phyloP scores from a whole-genome alignment of 2,888 invertebrate genomes.

The Cephalotes varians region DNA sequence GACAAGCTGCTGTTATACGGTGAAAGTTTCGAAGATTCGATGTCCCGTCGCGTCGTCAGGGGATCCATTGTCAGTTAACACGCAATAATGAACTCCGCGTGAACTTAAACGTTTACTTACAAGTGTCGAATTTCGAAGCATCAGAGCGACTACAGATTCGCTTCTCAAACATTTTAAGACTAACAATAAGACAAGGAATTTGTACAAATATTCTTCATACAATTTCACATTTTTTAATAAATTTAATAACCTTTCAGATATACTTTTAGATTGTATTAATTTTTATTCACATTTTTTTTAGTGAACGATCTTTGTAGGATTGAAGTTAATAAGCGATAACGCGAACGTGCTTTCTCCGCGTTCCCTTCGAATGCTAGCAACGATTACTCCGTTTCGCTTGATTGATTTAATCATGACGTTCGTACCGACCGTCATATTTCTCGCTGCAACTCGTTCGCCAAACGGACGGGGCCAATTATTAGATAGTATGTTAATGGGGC shows the following conservation, averaged over 20 bases:
- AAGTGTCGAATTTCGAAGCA: neutral
- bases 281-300: neutral
- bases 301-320: neutral
- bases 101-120: conserved; percentile 9
- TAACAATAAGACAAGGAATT: neutral
- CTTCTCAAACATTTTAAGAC: neutral
- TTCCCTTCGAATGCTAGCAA: conserved; percentile 26
- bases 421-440: conserved; percentile 35
- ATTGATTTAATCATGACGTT: conserved; percentile 49
- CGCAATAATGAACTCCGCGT: conserved; percentile 27
- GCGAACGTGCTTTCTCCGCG: neutral
- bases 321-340: conserved; percentile 27
- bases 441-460: conserved; percentile 29
- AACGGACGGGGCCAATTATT: conserved; percentile 50
- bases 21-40: conserved; percentile 54
- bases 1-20: conserved; percentile 60
- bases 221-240: neutral
- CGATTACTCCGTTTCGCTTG: conserved; percentile 49
- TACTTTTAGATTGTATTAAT: neutral
- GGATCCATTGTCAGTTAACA: conserved; percentile 27
- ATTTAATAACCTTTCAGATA: neutral
- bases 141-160: neutral
- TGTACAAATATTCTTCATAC: neutral
- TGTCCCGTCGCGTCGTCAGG: conserved; percentile 39
- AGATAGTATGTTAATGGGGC: conserved; percentile 51